These are phyloP conservation scores for Pteronotus mesoamericanus DNA, from an alignment of 2,797 vertebrate species.

Conservation along the genomic window DNA sequence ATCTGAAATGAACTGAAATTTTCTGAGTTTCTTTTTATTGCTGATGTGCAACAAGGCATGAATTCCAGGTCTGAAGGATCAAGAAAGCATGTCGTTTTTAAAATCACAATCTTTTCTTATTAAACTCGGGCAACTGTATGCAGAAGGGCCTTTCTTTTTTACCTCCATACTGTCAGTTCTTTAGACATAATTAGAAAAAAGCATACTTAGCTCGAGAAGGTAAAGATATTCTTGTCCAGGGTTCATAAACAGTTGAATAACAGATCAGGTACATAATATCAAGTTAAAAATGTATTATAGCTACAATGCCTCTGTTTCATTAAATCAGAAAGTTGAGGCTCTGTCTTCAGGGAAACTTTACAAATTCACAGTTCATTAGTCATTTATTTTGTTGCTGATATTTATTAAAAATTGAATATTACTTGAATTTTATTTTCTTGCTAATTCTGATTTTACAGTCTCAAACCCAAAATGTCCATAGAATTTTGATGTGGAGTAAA, in stretches of 20 bases:
- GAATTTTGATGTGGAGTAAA: slow-evolving; percentile 8
- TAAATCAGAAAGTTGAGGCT: not conserved
- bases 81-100: not conserved
- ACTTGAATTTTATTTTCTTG: slow-evolving; percentile 39
- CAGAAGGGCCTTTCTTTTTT: not conserved
- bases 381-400: not conserved
- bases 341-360: not conserved
- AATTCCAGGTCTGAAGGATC: not conserved
- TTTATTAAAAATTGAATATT: slow-evolving; percentile 37
- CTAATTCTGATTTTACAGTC: not conserved
- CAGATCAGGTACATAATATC: not conserved
- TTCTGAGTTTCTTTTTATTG: slow-evolving; percentile 22
- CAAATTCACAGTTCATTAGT: not conserved
- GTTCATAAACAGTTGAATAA: not conserved
- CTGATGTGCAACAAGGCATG: not conserved
- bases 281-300: not conserved
- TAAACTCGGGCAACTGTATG: not conserved
- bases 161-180: not conserved
- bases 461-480: not conserved
- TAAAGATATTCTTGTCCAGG: slow-evolving; percentile 1
- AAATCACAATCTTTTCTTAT: slow-evolving; percentile 11
- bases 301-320: not conserved
- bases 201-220: not conserved
- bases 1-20: not conserved
- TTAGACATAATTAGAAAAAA: not conserved